Evolutionary conservation across 2,113 vertebrate genomes (phyloP), one percentile per base, ranked within the genome.

Genomic region (Gobiocypris rarus): DNA sequence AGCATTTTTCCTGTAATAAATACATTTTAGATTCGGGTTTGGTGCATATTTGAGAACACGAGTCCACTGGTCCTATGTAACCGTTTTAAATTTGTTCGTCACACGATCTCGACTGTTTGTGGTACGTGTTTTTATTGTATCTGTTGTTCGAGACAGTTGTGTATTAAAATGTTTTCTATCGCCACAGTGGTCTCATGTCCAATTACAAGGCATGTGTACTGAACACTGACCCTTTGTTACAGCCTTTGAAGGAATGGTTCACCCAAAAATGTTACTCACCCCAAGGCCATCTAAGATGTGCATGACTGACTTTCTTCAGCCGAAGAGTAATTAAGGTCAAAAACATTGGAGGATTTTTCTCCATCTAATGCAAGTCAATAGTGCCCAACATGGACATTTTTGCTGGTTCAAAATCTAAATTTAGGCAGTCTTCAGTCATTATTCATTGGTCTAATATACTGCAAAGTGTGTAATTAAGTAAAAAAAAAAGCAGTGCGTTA

Each of bases 121-220:
- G 89, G 86, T 91, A 87, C 84, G 74, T 93, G 91, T 93, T 94
- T 93, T 93, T 93, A 94, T 92, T 87, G 90, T 88, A 87, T 56
- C 69, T 88, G 83, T 93, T 93, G 93, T 95, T 94, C 93, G 89
- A 90, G 94, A 90, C 90, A 83, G 89, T 91, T 95, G 93, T 94
- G 93, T 89, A 95, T 95, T 95, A 95, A 95, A 95, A 93, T 92
- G 92, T 94, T 95, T 95, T 95, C 91, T 95, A 95, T 94, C 91
- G 91, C 92, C 34, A 88, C 61, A 59, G 6, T 70, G 59, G 70
- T 58, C 61, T 82, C 65, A 83, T 17, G 22, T 82, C 15, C 75
- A 17, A 65, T 65, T 85, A 48, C 31, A 81, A 75, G 41, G 61
- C 26, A 70, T 65, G 41, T 50, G 58, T 63, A 50, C 11, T 43